These are phyloP conservation scores for Lissonota sp. DNA, from an alignment of 2,888 invertebrate genomes.

Conservation along the genomic window DNA sequence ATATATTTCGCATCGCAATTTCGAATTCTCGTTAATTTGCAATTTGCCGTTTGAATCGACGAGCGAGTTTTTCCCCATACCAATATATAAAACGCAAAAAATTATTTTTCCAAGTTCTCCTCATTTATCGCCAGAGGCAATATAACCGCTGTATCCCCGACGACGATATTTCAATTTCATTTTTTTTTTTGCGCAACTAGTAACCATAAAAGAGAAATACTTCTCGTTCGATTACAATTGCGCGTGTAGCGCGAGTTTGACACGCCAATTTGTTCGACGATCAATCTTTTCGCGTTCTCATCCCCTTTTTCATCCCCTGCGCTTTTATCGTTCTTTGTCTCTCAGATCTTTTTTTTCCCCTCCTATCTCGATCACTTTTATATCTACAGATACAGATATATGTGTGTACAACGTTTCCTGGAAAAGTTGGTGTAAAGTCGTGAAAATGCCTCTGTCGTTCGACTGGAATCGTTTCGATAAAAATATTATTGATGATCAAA, in stretches of 20 bases:
- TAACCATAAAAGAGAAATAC: conserved; percentile 42
- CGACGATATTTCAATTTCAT: conserved; percentile 29
- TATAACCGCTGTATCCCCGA: neutral
- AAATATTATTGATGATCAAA: conserved; percentile 40
- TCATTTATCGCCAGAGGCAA: neutral
- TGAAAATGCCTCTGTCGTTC: neutral
- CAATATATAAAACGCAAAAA: neutral
- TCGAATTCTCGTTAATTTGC: neutral
- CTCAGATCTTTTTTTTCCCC: conserved; percentile 6
- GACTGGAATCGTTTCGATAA: conserved; percentile 31
- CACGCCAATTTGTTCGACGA: conserved; percentile 62
- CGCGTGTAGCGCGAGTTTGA: conserved; percentile 49
- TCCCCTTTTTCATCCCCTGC: conserved; percentile 8
- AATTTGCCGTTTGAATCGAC: no score
- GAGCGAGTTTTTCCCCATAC: no score
- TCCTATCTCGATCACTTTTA: conserved; percentile 7
- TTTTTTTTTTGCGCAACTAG: conserved; percentile 7
- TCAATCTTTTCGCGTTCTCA: conserved; percentile 56
- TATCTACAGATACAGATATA: conserved; percentile 18
- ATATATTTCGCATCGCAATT: neutral
- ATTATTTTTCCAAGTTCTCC: neutral
- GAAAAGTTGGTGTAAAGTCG: conserved; percentile 37
- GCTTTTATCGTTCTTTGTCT: conserved; percentile 24
- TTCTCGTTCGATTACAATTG: conserved; percentile 53
- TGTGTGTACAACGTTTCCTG: neutral